Evolutionary conservation across 2,113 vertebrate genomes (phyloP), one percentile per base, ranked within the genome.

Genomic region (Scomber scombrus): DNA sequence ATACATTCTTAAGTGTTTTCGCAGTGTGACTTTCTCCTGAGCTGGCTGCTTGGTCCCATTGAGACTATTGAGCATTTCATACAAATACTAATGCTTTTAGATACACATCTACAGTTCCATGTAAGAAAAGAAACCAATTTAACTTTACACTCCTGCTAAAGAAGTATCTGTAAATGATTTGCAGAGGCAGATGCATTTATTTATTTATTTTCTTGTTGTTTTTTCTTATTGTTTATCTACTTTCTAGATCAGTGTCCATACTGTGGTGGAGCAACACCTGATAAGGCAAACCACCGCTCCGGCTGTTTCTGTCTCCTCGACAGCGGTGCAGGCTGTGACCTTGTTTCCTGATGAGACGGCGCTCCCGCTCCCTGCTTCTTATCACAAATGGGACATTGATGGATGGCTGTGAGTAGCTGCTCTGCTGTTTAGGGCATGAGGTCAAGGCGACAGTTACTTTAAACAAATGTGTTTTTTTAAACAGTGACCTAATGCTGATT

Each of bases 351-450:
- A 88, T 84, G 88, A 84, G 85, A 81, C 67, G 90, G 16, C 12
- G 84, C 82, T 83, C 80, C 71, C 84, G 10, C 82, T 86, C 84
- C 74, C 47, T 75, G 83, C 82, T 71, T 78, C 89, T 88, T 89
- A 91, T 92, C 91, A 86, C 80, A 77, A 62, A 82, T 10, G 47
- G 51, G 86, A 87, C 89, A 76, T 56, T 92, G 89, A 92, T 81
- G 82, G 88, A 91, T 90, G 80, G 84, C 65, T 66, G 19, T n/a
- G 81, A 81, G 86, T 68, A 61, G 78, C 66, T 60, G 82, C 8
- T 60, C 51, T 60, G 80, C 71, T 71, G 86, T 88, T 81, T 11
- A 26, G 84, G 61, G 50, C 83, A 60, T 1, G 49, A 85, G 88
- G 86, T 92, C 89, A 89, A 84, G 88, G 75, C 73, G 29, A 76